Evolutionary conservation across 2,113 vertebrate genomes (phyloP), one percentile per base, ranked within the genome.

Genomic region (Archilochus colubris): DNA sequence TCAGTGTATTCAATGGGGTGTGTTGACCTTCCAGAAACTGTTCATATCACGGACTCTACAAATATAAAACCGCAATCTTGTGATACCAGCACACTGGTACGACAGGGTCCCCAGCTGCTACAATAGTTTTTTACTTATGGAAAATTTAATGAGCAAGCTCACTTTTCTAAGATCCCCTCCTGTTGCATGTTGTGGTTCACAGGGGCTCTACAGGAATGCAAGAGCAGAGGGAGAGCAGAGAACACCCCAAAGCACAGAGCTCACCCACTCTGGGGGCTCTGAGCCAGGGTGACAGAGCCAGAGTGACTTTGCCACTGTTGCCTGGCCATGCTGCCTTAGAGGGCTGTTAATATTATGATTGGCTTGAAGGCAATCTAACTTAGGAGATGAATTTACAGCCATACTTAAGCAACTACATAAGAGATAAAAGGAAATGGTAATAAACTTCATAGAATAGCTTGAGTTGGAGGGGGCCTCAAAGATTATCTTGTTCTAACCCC

Each of bases 1-100:
- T 20, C 6, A 10, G 9, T 12, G 5, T 20, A 62, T 10, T 77
- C 33, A 48, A 5, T 1, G 25, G 55, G 28, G 30, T 86, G 94
- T 95, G 82, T 68, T 95, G 88, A 96, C 93, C 38, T 91, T 95
- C 61, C 1, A 70, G 82, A 53, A 91, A 23, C 3, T 61, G 20
- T 38, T 91, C 72, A 15, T 63, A 68, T 54, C 79, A 16, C 2
- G 9, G n/a, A 16, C 38, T 75, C 85, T 14, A 64, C 88, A 96
- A 75, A 90, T 7, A 88, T 4, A 54, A 62, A 81, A 50, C 1
- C 59, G 55, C 15, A 59, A 13, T 12, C 75, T 10, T 50, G 68
- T 81, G 91, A 86, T 70, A 57, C 12, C 3, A 75, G 57, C 55
- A 61, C 27, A 7, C 4, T 14, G 55, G 30, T 63, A 82, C 85